Evolutionary conservation across 2,888 invertebrate species (phyloP), one percentile per base, ranked within the genome.

Genomic region (Thera britannica): DNA sequence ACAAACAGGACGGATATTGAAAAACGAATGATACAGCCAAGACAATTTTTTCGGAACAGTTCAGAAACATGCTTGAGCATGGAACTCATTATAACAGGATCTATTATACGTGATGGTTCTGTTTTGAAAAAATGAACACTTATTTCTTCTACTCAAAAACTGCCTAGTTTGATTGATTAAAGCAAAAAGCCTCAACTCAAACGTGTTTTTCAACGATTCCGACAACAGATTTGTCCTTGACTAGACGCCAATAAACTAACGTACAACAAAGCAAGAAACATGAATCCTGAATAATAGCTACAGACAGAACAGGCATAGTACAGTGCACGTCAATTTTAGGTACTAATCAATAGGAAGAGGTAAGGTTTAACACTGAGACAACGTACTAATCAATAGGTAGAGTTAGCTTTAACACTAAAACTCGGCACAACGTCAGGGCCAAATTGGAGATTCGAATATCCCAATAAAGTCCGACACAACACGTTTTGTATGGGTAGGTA

Each of bases 1-100:
- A 12, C 34, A 48, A 59, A 48, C 41, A 49, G 60, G 65, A 65
- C 65, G 65, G 60, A 65, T 51, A 60, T 65, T 56, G 7, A 60
- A 58, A 44, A 63, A 49, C n/a, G 9, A 58, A 58, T 58, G 5
- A n/a, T 23, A 7, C 51, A 23, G 23, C 7, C 51, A 23, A 51
- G 23, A n/a, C 12, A 2, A 51, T 23, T 9, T 34, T 5, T 52
- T 7, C 1, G n/a, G 7, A 12, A 12, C 4, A 51, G 12, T 51
- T 6, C 12, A 6, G 51, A 23, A 7, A 51, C 23, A 34, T 9
- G 52, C 7, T 34, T 34, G 52, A 34, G 23, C 9, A 8, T 2
- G 34, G 34, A 46, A 9, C 9, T 46, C 44, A 46, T 46, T 7
- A 46, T 9, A 46, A 46, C 7, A 9, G 7, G 9, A 9, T 9